Percentiles rank a stretch among this genome's conserved stretches.
Conservation (phyloP, 2,888 invertebrate species). For the Arrhopalites spinosus region DNA sequence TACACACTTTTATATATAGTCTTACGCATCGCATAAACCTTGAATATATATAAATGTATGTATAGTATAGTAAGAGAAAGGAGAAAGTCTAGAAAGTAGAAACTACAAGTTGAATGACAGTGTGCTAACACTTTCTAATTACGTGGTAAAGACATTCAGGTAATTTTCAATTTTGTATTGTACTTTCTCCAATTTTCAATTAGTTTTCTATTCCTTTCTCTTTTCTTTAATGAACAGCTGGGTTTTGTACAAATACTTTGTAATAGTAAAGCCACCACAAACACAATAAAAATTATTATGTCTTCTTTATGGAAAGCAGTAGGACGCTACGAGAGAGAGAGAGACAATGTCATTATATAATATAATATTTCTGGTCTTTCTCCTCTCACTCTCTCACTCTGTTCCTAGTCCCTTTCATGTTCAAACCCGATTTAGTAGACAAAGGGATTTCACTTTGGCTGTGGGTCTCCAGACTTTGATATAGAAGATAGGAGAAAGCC, state of each 20-base stretch:
- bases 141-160: neutral
- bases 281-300: neutral
- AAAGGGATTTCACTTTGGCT: slow-evolving; percentile 32
- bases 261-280: no score
- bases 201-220: neutral
- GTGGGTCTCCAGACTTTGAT: neutral
- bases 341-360: slow-evolving; percentile 20
- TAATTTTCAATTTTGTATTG: slow-evolving; percentile 16
- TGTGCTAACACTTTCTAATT: neutral
- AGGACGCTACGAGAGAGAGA: neutral
- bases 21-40: no score
- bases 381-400: slow-evolving; percentile 10
- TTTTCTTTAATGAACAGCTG: neutral
- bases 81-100: neutral
- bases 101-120: neutral
- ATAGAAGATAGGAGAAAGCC: slow-evolving; percentile 1
- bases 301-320: neutral
- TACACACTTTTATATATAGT: no score
- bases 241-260: no score
- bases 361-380: slow-evolving; percentile 14
- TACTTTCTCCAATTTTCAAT: slow-evolving; percentile 3
- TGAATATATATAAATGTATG: neutral
- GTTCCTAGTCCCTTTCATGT: slow-evolving; percentile 25
- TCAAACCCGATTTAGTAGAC: slow-evolving; percentile 28
- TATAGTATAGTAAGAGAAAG: neutral